A percentile compares a stretch with the other conserved stretches of the same genome.
phyloP scores from a whole-genome alignment of 2,113 vertebrate genomes.

The Pelvicachromis taeniatus region DNA sequence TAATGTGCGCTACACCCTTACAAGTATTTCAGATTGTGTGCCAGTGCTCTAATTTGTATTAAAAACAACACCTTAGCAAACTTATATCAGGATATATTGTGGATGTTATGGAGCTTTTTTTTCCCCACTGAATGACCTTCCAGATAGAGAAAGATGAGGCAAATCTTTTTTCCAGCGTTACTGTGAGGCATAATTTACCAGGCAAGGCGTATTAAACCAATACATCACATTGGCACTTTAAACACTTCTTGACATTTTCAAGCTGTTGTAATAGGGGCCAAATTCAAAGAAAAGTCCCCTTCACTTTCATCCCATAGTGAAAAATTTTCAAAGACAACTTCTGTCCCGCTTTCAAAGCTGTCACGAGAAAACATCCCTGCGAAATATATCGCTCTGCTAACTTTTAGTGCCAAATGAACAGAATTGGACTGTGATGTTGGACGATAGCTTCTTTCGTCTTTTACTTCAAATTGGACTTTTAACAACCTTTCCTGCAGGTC shows the following conservation, averaged over 20 bases:
- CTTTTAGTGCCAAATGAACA: constrained; percentile 17
- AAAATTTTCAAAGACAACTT: neutral
- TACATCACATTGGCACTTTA: constrained; percentile 43
- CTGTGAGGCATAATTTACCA: constrained; percentile 26
- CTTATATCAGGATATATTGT: constrained; percentile 1
- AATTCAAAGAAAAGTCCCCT: neutral
- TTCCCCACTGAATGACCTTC: constrained; percentile 20
- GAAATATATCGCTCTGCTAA: neutral
- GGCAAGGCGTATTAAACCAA: constrained; percentile 35
- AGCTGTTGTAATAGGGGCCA: neutral
- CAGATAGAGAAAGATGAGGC: constrained; percentile 11
- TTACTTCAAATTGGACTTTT: constrained; percentile 9
- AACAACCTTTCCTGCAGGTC: neutral
- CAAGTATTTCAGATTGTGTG: neutral
- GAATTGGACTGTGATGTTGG: neutral
- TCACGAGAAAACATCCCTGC: neutral
- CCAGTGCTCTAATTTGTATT: neutral
- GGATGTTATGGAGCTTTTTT: neutral
- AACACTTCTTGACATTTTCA: constrained; percentile 9
- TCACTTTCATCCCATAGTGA: neutral
- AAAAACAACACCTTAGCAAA: neutral
- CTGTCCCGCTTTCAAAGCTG: neutral
- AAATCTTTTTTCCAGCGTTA: neutral
- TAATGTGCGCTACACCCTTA: neutral
- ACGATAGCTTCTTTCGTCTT: neutral